phyloP scores from a whole-genome alignment of 2,888 invertebrate species.

The Odontocolon sp. region DNA sequence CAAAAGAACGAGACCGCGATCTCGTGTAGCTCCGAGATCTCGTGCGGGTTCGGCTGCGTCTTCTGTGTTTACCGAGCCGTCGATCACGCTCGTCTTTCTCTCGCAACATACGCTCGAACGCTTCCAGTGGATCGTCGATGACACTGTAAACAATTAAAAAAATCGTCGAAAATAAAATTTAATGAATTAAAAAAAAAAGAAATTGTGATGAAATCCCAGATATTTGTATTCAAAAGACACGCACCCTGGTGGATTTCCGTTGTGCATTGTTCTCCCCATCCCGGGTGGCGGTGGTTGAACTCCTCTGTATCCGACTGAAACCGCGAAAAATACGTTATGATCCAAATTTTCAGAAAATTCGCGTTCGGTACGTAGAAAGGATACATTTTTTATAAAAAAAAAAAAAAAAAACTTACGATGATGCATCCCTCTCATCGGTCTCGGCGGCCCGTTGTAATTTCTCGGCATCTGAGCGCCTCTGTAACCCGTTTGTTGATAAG shows the following conservation, averaged over 20 bases:
- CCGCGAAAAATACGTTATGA: conserved; percentile 70
- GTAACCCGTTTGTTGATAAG: conserved; percentile 76
- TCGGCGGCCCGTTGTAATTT: conserved; percentile 78
- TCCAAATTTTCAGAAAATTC: neutral
- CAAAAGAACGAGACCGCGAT: conserved; percentile 79
- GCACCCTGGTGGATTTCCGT: conserved; percentile 83
- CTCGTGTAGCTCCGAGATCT: conserved; percentile 82
- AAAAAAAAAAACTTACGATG: conserved; percentile 71
- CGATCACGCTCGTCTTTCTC: conserved; percentile 91
- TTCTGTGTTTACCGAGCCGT: conserved; percentile 84
- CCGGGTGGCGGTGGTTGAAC: conserved; percentile 84
- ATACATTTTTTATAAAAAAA: too few relatives aligned
- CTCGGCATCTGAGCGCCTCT: conserved; percentile 76
- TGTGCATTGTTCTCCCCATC: conserved; percentile 81
- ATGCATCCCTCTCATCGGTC: conserved; percentile 79
- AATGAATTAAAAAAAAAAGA: too few relatives aligned
- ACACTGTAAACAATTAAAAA: conserved; percentile 81
- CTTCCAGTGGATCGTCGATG: conserved; percentile 92
- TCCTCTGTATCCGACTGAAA: conserved; percentile 76
- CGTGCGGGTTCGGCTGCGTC: conserved; percentile 81
- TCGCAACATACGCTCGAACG: conserved; percentile 92
- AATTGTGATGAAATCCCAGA: too few relatives aligned
- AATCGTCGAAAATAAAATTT: neutral
- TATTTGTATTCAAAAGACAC: too few relatives aligned
- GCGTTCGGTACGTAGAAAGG: too few relatives aligned